Evolutionary conservation across 1,140 invertebrate species (phyloP).

Genomic region (Anoplolepis gracilipes): DNA sequence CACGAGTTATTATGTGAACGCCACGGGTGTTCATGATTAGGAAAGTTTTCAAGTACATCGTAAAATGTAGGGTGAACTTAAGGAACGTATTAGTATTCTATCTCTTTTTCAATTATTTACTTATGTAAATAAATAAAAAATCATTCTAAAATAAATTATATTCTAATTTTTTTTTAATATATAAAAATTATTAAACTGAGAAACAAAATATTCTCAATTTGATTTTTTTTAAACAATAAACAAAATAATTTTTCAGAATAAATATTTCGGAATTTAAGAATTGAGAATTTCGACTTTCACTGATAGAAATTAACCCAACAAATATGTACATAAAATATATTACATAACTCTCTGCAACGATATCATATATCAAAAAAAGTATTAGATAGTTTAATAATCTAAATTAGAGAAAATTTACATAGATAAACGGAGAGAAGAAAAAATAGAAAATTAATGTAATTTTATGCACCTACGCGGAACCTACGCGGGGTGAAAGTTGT

Average conservation of each 20-base stretch:
- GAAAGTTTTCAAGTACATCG: constrained; percentile 1
- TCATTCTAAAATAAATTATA: background rate
- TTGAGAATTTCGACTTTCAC: background rate
- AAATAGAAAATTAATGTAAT: too few relatives aligned
- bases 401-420: too few relatives aligned
- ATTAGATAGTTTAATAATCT: background rate
- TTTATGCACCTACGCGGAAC: background rate
- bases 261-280: background rate
- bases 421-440: too few relatives aligned
- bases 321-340: background rate
- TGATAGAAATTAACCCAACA: background rate
- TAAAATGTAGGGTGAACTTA: background rate
- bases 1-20: background rate
- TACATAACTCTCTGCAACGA: background rate
- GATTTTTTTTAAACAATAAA: background rate
- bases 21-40: constrained; percentile 23
- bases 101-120: background rate
- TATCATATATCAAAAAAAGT: background rate
- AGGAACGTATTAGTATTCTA: background rate
- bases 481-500: background rate
- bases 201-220: background rate
- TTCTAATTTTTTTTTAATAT: background rate
- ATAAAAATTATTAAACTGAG: background rate
- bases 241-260: background rate
- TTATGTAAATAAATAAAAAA: background rate